These are phyloP conservation scores for Coregonus sp. DNA, from an alignment of 2,797 vertebrate genomes.

Conservation along the genomic window DNA sequence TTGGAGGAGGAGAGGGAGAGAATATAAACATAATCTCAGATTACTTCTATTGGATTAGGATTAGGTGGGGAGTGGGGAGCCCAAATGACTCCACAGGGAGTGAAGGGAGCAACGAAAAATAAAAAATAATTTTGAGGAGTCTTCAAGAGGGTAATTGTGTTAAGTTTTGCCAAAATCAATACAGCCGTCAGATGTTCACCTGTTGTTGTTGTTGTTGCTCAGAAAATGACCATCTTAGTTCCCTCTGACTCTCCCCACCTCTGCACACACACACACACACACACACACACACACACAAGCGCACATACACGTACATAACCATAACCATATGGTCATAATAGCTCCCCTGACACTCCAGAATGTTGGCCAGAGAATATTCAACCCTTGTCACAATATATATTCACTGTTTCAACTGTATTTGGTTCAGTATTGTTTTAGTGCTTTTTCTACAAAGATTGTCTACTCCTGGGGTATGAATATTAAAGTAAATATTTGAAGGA, in stretches of 20 bases:
- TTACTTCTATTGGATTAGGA: not conserved
- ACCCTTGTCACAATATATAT: no score
- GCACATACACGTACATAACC: no score
- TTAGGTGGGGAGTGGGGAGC: not conserved
- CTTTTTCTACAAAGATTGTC: no score
- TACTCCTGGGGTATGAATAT: no score
- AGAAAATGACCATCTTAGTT: not conserved
- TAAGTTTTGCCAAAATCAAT: constrained; percentile 10
- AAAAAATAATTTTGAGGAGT: not conserved
- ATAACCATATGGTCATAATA: no score
- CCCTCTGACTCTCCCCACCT: not conserved
- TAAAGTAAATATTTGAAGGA: no score
- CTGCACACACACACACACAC: not conserved
- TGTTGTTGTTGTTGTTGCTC: constrained; percentile 4
- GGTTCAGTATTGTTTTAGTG: no score
- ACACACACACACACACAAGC: no score
- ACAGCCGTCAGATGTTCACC: not conserved
- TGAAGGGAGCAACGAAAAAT: not conserved
- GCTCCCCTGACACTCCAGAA: no score
- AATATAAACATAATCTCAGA: not conserved
- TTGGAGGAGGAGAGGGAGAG: no score
- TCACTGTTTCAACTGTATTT: no score
- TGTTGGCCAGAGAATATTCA: no score
- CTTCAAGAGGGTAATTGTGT: not conserved
- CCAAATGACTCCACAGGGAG: not conserved